Evolutionary conservation across 2,888 invertebrate species (phyloP).

Genomic region (Phytoseiulus persimilis): DNA sequence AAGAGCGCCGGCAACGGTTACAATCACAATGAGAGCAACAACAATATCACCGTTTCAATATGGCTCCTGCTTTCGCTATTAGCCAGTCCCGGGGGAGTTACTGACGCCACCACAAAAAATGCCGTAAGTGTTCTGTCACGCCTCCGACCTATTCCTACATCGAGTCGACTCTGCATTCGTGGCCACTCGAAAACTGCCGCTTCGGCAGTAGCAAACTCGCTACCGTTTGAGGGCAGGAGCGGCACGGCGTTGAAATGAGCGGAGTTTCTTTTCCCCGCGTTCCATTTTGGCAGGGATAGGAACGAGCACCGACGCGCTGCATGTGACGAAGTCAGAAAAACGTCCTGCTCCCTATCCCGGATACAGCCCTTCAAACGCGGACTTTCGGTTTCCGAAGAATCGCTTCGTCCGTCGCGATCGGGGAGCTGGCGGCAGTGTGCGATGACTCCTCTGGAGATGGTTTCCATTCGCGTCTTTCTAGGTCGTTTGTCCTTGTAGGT

Average conservation of each 20-base stretch:
- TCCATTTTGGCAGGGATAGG: neutral
- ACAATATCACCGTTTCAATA: neutral
- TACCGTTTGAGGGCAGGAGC: neutral
- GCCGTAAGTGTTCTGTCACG: neutral
- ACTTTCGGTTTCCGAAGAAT: too few species aligned
- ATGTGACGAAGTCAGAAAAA: too few species aligned
- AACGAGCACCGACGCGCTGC: too few species aligned
- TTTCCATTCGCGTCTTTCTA: too few species aligned
- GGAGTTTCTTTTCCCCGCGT: neutral
- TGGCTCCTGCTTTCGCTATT: neutral
- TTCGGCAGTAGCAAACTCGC: neutral
- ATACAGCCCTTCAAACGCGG: too few species aligned
- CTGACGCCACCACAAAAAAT: neutral
- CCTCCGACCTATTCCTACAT: neutral
- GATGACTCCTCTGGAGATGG: too few species aligned
- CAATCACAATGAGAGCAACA: constrained; percentile 5
- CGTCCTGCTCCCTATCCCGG: too few species aligned
- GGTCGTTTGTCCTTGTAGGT: too few species aligned
- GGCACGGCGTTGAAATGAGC: neutral
- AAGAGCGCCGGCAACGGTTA: neutral
- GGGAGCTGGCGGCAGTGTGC: too few species aligned
- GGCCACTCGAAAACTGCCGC: neutral
- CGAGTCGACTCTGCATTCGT: neutral
- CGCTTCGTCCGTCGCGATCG: too few species aligned
- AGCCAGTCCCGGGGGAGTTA: neutral